Percentiles rank a stretch among this genome's conserved stretches.
Conservation (phyloP, 2,888 invertebrate species). For the Mellilla xanthometata region DNA sequence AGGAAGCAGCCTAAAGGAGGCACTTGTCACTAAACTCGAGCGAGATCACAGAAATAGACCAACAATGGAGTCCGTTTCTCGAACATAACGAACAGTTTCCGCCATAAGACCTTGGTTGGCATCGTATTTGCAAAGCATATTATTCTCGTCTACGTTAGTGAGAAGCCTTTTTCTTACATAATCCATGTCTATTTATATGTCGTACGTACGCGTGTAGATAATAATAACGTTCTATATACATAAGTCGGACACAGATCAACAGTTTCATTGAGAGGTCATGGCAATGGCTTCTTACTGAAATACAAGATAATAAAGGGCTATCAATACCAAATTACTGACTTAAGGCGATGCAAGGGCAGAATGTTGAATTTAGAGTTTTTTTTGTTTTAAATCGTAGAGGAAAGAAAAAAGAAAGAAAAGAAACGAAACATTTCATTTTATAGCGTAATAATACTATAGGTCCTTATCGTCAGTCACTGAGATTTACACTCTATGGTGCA, state of each 20-base stretch:
- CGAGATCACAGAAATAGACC: slow-evolving; percentile 14
- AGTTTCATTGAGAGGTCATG: too few species aligned
- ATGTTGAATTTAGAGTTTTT: too few species aligned
- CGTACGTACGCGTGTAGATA: slow-evolving; percentile 6
- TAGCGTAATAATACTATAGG: too few species aligned
- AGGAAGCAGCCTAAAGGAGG: slow-evolving; percentile 23
- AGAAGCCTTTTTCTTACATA: slow-evolving; percentile 47
- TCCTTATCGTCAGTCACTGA: too few species aligned
- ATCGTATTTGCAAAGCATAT: slow-evolving; percentile 6
- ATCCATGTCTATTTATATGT: slow-evolving; percentile 31
- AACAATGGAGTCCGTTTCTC: slow-evolving; percentile 19
- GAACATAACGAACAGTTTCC: slow-evolving; percentile 41
- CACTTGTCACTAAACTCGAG: slow-evolving; percentile 4
- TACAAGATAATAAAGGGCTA: too few species aligned
- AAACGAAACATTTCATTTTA: too few species aligned
- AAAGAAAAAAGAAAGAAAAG: too few species aligned
- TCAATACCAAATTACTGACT: too few species aligned
- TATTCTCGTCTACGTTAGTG: slow-evolving; percentile 8
- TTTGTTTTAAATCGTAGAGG: too few species aligned
- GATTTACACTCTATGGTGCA: too few species aligned
- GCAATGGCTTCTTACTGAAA: too few species aligned
- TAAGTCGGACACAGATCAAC: not conserved
- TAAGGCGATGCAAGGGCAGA: too few species aligned
- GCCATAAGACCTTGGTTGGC: slow-evolving; percentile 35
- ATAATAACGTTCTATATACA: slow-evolving; percentile 16